Evolutionary conservation across 2,797 vertebrate genomes (phyloP), one percentile per base, ranked within the genome.

Genomic region (Rhinogobio ventralis): DNA sequence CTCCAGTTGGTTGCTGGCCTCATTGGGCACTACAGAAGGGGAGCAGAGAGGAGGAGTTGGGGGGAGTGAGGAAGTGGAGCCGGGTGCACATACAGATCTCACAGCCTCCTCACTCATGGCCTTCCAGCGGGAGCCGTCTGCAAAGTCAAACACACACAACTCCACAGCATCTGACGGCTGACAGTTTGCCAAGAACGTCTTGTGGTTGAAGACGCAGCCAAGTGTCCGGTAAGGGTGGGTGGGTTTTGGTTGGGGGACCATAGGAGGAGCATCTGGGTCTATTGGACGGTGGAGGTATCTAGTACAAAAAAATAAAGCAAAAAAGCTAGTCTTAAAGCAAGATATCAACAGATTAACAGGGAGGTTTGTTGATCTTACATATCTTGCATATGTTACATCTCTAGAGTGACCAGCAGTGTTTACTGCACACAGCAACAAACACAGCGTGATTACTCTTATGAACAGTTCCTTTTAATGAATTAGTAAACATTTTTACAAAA

Each of bases 141-240:
- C 90, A 23, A 96, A 92, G 90, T 99, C 96, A 94, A 99, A 99
- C 71, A 96, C 88, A 88, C 97, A 99, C n/a, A 96, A 85, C 87
- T 97, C 97, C 85, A 99, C 96, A 0, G 96, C 93, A 1, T 98
- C 97, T 1, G 97, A 96, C 0, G 97, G 96, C 88, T 99, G 98
- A 86, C 97, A 98, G 88, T 98, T 99, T 53, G 96, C 98, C 72
- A 98, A 89, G 92, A 99, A 98, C 84, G 89, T 94, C 3, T 95
- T 95, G 86, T 99, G 96, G 94, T 98, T 99, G 93, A 99, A 99
- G 90, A 98, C 91, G 69, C 97, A 99, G 89, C 98, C 98, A 69
- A 99, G 91, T 0, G 97, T 98, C 89, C 95, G 92, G 85, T 99
- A 99, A 0, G 97, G 97, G 89, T 97, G 95, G 15, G 94, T 90